Evolutionary conservation across 2,888 invertebrate species (phyloP), one percentile per base, ranked within the genome.

Genomic region (Drosophila nr. fundita): DNA sequence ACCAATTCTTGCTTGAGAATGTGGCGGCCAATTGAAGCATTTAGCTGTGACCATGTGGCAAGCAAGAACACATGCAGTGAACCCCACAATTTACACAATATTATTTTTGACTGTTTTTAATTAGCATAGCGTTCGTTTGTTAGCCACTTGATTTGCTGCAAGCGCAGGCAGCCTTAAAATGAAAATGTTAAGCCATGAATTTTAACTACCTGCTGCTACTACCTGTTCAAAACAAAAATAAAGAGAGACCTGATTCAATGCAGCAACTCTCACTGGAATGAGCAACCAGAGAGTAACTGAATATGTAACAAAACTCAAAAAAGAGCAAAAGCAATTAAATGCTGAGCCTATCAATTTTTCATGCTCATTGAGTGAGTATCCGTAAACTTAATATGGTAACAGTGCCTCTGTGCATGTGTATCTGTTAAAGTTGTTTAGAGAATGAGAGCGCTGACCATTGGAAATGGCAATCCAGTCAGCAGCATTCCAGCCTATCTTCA

Each of bases 1-100:
- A 45, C 59, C 59, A 79, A 73, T 88, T 85, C 80, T 88, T 30
- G 74, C 52, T 53, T 59, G 80, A 88, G 89, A 85, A 90, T 85
- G 90, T 90, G 86, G 86, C 75, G 88, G 90, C 68, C 84, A 73
- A 53, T 82, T 65, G 34, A 54, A 71, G 42, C 55, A 55, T 55
- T 52, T 18, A 27, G 63, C 42, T 63, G n/a, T 65, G 64, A 48
- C 60, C 65, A 64, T 68, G 60, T 45, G 40, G 6, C 38, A 29
- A 30, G 27, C 38, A 32, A 29, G n/a, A 30, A 61, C 38, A 36
- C 48, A 49, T 72, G 48, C 34, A 58, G 34, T 61, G 32, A 8
- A 24, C 34, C 32, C 49, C 48, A 21, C 42, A 70, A 53, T 54
- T 45, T 50, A 62, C 40, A 60, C 21, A n/a, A 34, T 45, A 58